phyloP scores from a whole-genome alignment of 2,113 vertebrate species.

The Otus sunia region DNA sequence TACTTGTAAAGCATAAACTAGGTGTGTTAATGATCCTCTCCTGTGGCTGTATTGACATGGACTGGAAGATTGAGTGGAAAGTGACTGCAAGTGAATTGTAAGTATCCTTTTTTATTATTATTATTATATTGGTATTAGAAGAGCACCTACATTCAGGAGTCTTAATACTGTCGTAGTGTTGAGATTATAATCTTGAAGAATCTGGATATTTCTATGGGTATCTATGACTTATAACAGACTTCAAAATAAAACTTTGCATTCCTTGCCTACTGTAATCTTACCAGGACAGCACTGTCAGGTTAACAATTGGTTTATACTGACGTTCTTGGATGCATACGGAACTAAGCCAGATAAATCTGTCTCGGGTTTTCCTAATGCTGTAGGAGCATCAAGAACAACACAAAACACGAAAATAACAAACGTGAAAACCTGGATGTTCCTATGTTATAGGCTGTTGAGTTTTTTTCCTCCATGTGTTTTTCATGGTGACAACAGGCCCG shows the following conservation, averaged over 20 bases:
- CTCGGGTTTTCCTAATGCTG: accelerated
- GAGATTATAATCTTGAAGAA: background rate
- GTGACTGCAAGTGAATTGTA: background rate
- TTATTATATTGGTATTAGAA: background rate
- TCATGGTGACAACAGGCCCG: background rate
- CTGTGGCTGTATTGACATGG: background rate
- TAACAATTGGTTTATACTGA: background rate
- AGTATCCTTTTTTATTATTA: background rate
- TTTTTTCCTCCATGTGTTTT: background rate
- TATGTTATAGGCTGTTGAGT: background rate
- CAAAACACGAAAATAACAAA: background rate
- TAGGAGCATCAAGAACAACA: background rate
- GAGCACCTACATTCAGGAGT: background rate
- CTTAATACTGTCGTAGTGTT: background rate
- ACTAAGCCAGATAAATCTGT: background rate
- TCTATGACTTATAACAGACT: background rate
- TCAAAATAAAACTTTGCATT: background rate
- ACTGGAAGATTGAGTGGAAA: background rate
- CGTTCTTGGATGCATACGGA: background rate
- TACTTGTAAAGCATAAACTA: background rate
- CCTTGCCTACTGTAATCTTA: background rate
- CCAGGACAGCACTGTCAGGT: background rate
- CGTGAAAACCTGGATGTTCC: background rate
- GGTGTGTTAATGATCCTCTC: background rate
- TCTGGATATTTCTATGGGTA: background rate